Percentiles rank a stretch among this genome's conserved stretches.
These are phyloP conservation scores for Addax nasomaculatus DNA, from an alignment of 2,113 vertebrate genomes.

Conservation along the genomic window DNA sequence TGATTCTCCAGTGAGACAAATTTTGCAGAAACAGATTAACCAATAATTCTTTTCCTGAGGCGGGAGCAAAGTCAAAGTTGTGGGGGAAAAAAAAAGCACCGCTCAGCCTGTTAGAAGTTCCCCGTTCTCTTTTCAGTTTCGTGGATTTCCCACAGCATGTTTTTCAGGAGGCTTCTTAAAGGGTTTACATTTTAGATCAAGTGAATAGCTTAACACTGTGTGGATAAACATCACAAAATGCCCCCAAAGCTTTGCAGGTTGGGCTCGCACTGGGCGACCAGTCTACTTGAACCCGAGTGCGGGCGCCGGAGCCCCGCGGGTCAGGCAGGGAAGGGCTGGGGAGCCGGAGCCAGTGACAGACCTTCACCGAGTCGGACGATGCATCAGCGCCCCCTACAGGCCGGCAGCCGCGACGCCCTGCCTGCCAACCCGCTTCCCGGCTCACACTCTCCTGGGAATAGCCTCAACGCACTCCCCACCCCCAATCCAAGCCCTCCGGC, in stretches of 20 bases:
- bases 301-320: background rate
- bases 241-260: background rate
- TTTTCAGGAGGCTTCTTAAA: background rate
- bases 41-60: background rate
- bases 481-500: background rate
- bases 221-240: background rate
- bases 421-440: fast-evolving
- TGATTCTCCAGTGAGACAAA: background rate
- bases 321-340: background rate
- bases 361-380: background rate
- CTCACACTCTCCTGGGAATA: fast-evolving
- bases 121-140: background rate
- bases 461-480: background rate
- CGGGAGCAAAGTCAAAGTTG: background rate
- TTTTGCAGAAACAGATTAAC: background rate
- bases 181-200: background rate
- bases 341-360: too few relatives aligned
- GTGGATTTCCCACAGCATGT: background rate
- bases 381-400: background rate
- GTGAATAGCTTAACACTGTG: background rate
- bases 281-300: background rate
- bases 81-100: background rate
- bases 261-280: background rate
- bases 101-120: background rate
- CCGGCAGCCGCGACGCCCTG: fast-evolving